Evolutionary conservation across 1,140 invertebrate genomes (phyloP).

Genomic region (Ceratosolen solmsi): DNA sequence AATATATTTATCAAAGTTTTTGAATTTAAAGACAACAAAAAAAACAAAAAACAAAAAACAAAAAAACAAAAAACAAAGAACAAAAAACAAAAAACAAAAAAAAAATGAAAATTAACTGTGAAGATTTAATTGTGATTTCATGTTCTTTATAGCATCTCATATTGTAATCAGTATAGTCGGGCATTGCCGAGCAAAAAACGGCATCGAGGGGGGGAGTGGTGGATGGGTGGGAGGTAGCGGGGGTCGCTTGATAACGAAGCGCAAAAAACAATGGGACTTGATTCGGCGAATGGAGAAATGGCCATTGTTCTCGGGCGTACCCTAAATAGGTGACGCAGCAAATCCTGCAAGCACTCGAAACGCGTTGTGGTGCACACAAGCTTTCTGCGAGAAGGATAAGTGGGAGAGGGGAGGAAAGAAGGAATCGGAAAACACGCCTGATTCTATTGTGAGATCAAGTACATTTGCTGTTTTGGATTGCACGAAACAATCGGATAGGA

Average conservation of each 20-base stretch:
- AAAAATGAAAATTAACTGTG: no score
- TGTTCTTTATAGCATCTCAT: neutral
- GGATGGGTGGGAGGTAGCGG: no score
- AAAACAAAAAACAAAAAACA: no score
- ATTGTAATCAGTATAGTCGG: slow-evolving; percentile 16
- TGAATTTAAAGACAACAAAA: no score
- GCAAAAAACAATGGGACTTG: slow-evolving; percentile 22
- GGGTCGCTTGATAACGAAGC: neutral
- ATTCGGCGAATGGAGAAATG: neutral
- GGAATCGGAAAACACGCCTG: neutral
- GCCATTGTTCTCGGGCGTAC: neutral
- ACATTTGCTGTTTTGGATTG: neutral
- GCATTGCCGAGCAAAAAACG: neutral
- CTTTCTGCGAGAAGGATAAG: neutral
- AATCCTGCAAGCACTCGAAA: slow-evolving; percentile 12
- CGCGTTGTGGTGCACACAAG: neutral
- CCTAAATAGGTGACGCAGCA: slow-evolving; percentile 17
- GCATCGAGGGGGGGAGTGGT: neutral
- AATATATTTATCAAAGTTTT: no score
- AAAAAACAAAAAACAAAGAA: no score
- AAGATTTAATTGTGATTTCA: slow-evolving; percentile 7
- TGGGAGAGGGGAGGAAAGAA: neutral
- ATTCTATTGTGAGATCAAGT: neutral
- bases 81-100: neutral
- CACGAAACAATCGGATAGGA: neutral